Evolutionary conservation across 2,888 invertebrate species (phyloP).

Genomic region (Pherbina coryleti): DNA sequence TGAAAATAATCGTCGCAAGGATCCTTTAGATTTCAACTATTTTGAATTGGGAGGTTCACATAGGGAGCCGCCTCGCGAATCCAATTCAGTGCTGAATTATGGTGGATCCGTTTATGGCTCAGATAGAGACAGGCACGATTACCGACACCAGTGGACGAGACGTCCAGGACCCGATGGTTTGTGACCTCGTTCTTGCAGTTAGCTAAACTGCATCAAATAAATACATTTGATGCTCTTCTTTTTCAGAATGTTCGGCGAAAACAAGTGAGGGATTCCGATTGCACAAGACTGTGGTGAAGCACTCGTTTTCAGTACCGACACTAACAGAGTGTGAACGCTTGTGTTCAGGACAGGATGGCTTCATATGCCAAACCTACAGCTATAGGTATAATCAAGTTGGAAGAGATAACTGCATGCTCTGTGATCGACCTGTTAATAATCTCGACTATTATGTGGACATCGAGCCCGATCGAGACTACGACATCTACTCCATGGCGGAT

Average conservation of each 20-base stretch:
- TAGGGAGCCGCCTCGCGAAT: slow-evolving; percentile 57
- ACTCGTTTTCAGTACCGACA: slow-evolving; percentile 76
- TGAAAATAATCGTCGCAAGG: slow-evolving; percentile 63
- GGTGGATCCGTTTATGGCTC: slow-evolving; percentile 69
- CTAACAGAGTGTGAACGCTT: slow-evolving; percentile 83
- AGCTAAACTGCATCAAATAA: neutral
- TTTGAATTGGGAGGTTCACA: slow-evolving; percentile 69
- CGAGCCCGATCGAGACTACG: slow-evolving; percentile 81
- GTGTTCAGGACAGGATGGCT: slow-evolving; percentile 79
- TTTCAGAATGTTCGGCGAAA: slow-evolving; percentile 80
- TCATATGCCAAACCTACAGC: slow-evolving; percentile 82
- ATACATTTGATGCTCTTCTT: neutral
- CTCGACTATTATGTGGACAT: slow-evolving; percentile 81
- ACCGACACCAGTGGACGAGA: slow-evolving; percentile 67
- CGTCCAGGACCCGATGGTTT: slow-evolving; percentile 69
- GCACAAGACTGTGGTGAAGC: slow-evolving; percentile 76
- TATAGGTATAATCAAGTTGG: slow-evolving; percentile 73
- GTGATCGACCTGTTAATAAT: slow-evolving; percentile 78
- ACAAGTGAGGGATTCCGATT: slow-evolving; percentile 82
- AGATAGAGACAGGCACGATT: slow-evolving; percentile 60
- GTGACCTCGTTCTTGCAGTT: neutral
- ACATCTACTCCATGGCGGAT: slow-evolving; percentile 82
- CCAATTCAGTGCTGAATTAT: slow-evolving; percentile 70
- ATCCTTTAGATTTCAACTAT: slow-evolving; percentile 68
- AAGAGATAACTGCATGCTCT: slow-evolving; percentile 82